phyloP scores from a whole-genome alignment of 1,140 invertebrate species.

The Drosophila obscura region DNA sequence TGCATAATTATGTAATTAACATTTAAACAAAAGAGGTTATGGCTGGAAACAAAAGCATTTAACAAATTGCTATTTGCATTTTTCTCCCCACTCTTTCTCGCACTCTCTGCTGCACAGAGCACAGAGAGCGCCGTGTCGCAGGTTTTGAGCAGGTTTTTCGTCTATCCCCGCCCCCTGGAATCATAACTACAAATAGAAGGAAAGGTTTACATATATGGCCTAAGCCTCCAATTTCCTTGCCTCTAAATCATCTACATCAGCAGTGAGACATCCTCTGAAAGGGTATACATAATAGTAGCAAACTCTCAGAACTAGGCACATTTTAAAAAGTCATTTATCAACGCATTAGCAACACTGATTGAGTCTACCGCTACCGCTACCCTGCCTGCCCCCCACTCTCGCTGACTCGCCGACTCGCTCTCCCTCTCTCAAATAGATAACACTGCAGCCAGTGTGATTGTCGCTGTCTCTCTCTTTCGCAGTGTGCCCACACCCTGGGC shows the following conservation, averaged over 20 bases:
- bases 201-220: too few species aligned
- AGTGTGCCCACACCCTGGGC: neutral
- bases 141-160: too few species aligned
- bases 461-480: too few species aligned
- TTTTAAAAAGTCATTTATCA: slow-evolving; percentile 80
- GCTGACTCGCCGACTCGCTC: neutral
- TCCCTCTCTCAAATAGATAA: too few species aligned
- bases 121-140: too few species aligned
- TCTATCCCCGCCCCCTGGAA: too few species aligned
- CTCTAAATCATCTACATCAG: neutral
- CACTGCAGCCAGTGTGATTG: too few species aligned
- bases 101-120: slow-evolving; percentile 14
- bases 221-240: too few species aligned
- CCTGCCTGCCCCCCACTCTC: neutral
- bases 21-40: slow-evolving; percentile 80
- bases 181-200: too few species aligned
- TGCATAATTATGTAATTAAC: slow-evolving; percentile 84
- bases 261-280: neutral
- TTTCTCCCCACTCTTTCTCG: neutral
- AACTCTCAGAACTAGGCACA: slow-evolving; percentile 40
- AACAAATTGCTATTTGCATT: slow-evolving; percentile 74
- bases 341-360: slow-evolving; percentile 77
- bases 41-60: slow-evolving; percentile 70
- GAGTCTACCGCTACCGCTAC: slow-evolving; percentile 34
- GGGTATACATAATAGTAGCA: neutral